phyloP scores from a whole-genome alignment of 2,888 invertebrate genomes.

The Cancer borealis region DNA sequence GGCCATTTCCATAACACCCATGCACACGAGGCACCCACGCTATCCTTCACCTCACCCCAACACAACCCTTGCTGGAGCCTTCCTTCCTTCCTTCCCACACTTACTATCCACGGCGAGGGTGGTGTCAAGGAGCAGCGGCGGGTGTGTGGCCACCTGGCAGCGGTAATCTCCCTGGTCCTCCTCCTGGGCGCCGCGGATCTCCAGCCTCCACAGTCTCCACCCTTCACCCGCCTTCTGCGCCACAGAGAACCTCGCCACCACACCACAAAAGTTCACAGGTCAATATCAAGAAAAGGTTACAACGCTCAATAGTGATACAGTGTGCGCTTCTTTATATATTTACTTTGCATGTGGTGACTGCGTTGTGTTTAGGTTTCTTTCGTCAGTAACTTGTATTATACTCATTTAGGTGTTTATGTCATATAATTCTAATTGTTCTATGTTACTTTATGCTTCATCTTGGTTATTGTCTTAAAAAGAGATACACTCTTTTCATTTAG shows the following conservation, averaged over 20 bases:
- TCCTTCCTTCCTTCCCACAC: neutral
- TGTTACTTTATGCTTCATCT: too few relatives aligned
- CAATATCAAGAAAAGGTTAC: too few relatives aligned
- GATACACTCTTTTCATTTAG: too few relatives aligned
- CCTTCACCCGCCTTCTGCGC: constrained; percentile 46
- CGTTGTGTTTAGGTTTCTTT: too few relatives aligned
- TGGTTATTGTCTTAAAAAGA: too few relatives aligned
- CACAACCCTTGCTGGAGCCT: neutral
- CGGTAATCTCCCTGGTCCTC: constrained; percentile 65
- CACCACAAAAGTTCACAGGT: too few relatives aligned
- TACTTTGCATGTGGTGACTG: too few relatives aligned
- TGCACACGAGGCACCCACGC: neutral
- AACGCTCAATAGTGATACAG: too few relatives aligned
- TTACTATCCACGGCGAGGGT: constrained; percentile 61
- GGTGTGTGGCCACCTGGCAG: constrained; percentile 65
- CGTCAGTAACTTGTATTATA: too few relatives aligned
- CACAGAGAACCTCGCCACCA: constrained; percentile 58
- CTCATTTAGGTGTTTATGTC: too few relatives aligned
- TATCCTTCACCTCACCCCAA: neutral
- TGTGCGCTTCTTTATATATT: too few relatives aligned
- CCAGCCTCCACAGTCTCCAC: constrained; percentile 68
- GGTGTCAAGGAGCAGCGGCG: constrained; percentile 54
- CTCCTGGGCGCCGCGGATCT: constrained; percentile 49
- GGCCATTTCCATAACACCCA: neutral
- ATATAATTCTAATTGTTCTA: too few relatives aligned